Base-by-base conservation (phyloP, 2,888 invertebrate species). In the Rhorus exstirpatorius region DNA sequence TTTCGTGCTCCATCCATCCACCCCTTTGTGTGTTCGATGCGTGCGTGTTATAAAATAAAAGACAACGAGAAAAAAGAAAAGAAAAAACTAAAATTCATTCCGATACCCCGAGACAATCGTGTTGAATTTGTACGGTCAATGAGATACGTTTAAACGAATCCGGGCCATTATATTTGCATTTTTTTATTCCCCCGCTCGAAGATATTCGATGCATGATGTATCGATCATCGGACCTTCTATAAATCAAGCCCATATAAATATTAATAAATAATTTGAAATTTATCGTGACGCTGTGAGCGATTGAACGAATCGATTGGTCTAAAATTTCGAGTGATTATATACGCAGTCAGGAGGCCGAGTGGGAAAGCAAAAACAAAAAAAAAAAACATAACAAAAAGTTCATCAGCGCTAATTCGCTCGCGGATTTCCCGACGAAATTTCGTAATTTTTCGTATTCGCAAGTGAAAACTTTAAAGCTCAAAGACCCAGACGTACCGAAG, bases 211-310 rank as follows among this genome's bases (percentile, higher is more conserved):
- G n/a, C n/a, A n/a, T n/a, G 35, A 17, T 26, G 14, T 3, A 24
- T 24, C 24, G 44, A 63, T n/a, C 7, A 44, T 7, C 44, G 24
- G 63, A 21, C n/a, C n/a, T 24, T 14, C 19, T 31, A 31, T 3
- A 63, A 44, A 63, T 44, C 21, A 46, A 24, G 26, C 44, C 21
- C 44, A n/a, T n/a, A 63, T 44, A 44, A 63, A 63, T 63, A 21
- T 63, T 10, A 24, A 63, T 21, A 7, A 44, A n/a, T 21, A 12
- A 10, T 7, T 14, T n/a, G n/a, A n/a, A 12, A 19, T 63, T 41
- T 21, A 26, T 26, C 19, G 44, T 24, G 19, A 24, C 49, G 44
- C 12, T n/a, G n/a, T 24, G 6, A 8, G 44, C 21, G 17, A 68
- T 19, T n/a, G 35, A 49, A 53, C 14, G n/a, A 38, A 68, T 38